Base-by-base conservation (phyloP, 1,140 invertebrate genomes). In the Aradophagus sp. region DNA sequence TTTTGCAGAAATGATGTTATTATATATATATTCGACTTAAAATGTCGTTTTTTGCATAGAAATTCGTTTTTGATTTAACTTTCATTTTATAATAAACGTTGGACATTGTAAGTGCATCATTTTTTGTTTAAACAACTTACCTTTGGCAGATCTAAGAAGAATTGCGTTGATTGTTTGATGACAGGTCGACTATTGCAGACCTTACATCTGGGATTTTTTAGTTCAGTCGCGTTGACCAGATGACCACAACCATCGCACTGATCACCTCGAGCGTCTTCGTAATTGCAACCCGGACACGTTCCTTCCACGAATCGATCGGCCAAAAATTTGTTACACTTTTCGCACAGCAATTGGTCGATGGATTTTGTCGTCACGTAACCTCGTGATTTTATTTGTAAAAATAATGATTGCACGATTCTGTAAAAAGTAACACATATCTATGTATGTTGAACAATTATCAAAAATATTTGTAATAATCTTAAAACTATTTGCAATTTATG, bases 161-260 rank as follows among this genome's bases (percentile, higher is more conserved):
- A 89, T 84, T 99, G 98, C 13, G 92, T 88, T 2, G 96, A 97
- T 5, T 90, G 87, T 52, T 90, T 91, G 0, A 97, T 76, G 0
- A 92, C 86, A 0, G 97, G 96, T 1, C 87, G 88, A 53, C 83
- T 89, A 29, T 87, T 87, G 85, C 98, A 99, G 5, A 97, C 86
- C 87, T 99, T 99, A 87, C 98, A 99, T 26, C 93, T 88, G 0
- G 98, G 95, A 50, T 93, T 88, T 41, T 93, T 91, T 7, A 99
- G 86, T 59, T 99, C 98, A 0, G 92, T 90, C 0, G 97, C 95
- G 86, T 99, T 99, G 14, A 99, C 93, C 2, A 99, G 87, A 80
- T 98, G 97, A 1, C 97, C 95, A 85, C 98, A 99, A 67, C 93
- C 94, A 85, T 99, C 98, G 84, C 98, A 99, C 83, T 99, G 98